Evolutionary conservation across 1,140 invertebrate species (phyloP).

Genomic region (Amphibalanus amphitrite): DNA sequence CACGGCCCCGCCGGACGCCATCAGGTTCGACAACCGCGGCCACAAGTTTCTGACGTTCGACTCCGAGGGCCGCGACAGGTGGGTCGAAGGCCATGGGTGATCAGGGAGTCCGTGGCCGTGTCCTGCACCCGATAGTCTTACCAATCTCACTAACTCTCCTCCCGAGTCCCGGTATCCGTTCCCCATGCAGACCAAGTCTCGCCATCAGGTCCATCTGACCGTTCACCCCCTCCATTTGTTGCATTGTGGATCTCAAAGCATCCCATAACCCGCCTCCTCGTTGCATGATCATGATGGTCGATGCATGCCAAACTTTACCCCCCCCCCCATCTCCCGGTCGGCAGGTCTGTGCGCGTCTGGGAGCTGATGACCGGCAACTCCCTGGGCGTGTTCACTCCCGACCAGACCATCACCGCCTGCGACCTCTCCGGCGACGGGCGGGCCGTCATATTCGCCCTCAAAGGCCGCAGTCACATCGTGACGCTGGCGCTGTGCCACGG

Average conservation of each 20-base stretch:
- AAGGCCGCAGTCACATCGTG: slow-evolving; percentile 30
- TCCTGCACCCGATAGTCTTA: too few relatives aligned
- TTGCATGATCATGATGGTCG: too few relatives aligned
- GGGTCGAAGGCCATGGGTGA: too few relatives aligned
- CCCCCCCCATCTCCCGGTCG: not conserved
- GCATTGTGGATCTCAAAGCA: too few relatives aligned
- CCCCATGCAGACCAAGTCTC: too few relatives aligned
- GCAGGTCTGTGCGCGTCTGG: slow-evolving; percentile 50
- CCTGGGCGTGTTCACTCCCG: slow-evolving; percentile 57
- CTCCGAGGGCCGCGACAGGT: slow-evolving; percentile 41
- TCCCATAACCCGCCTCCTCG: too few relatives aligned
- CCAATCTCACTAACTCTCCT: too few relatives aligned
- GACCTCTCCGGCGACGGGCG: slow-evolving; percentile 52
- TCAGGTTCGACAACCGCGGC: slow-evolving; percentile 50
- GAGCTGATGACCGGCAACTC: slow-evolving; percentile 45
- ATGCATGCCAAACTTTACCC: too few relatives aligned
- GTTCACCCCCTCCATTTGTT: too few relatives aligned
- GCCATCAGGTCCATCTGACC: too few relatives aligned
- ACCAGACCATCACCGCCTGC: slow-evolving; percentile 50
- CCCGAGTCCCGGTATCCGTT: too few relatives aligned
- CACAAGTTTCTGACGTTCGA: slow-evolving; percentile 50
- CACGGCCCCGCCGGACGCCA: slow-evolving; percentile 47
- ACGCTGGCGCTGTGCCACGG: slow-evolving; percentile 34
- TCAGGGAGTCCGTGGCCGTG: too few relatives aligned
- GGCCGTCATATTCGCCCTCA: slow-evolving; percentile 43